Conservation (phyloP, 2,888 invertebrate species). For the Lasius platythorax region DNA sequence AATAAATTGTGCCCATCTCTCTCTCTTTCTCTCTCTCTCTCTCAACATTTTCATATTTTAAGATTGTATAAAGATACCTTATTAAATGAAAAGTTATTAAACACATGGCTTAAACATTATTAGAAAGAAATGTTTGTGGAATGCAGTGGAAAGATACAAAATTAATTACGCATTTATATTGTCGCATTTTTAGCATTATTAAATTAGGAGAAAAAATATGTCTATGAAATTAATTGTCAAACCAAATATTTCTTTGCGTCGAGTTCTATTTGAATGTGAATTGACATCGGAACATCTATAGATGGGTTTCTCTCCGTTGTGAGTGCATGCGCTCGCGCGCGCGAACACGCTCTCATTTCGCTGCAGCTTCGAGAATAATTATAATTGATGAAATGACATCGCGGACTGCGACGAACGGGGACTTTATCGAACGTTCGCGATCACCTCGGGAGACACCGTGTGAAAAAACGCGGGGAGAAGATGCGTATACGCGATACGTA, state of each 20-base stretch:
- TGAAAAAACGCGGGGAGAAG: neutral
- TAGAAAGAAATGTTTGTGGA: neutral
- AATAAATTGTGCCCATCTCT: neutral
- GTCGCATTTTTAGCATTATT: neutral
- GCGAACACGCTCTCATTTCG: constrained; percentile 58
- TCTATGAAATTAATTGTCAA: neutral
- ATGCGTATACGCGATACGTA: constrained; percentile 35
- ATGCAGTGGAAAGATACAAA: neutral
- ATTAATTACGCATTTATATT: neutral
- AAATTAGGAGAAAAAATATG: neutral
- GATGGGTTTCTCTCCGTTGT: constrained; percentile 53
- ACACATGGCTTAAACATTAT: neutral
- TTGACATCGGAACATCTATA: constrained; percentile 64
- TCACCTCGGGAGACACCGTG: constrained; percentile 47
- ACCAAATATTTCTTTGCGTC: neutral
- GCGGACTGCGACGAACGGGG: constrained; percentile 56
- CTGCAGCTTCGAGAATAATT: constrained; percentile 64
- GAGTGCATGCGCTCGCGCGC: constrained; percentile 17
- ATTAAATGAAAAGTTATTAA: neutral
- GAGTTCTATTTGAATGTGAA: constrained; percentile 64
- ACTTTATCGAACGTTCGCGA: constrained; percentile 66
- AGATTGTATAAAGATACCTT: neutral
- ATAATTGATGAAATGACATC: constrained; percentile 78
- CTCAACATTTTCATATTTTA: neutral
- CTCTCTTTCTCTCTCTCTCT: neutral